phyloP scores from a whole-genome alignment of 2,797 vertebrate genomes.

The Etheostoma nigrum region DNA sequence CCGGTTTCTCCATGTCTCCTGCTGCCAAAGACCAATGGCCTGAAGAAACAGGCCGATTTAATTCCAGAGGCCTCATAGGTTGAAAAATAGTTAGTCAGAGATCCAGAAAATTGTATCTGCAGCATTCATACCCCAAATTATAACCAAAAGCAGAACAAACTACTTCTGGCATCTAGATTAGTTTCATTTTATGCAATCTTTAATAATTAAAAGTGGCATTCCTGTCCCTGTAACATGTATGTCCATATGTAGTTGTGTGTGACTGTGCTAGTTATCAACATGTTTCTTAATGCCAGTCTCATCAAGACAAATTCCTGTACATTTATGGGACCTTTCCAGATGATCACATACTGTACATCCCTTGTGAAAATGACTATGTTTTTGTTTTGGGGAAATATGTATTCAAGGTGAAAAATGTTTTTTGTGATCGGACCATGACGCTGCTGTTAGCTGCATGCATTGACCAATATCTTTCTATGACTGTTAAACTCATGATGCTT shows the following conservation, averaged over 20 bases:
- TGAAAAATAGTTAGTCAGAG: not conserved
- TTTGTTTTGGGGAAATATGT: not conserved
- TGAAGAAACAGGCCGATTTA: not conserved
- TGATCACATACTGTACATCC: not conserved
- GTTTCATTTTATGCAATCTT: not conserved
- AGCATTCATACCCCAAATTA: not conserved
- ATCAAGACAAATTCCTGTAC: constrained; percentile 5
- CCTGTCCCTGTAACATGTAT: not conserved
- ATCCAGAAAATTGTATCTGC: not conserved
- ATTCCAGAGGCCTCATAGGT: not conserved
- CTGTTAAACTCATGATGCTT: not conserved
- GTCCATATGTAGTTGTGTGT: not conserved
- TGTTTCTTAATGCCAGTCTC: constrained; percentile 1
- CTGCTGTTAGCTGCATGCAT: not conserved
- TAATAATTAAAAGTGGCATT: not conserved
- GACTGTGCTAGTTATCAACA: not conserved
- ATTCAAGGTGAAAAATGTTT: not conserved
- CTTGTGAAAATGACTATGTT: not conserved
- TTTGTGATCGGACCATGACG: not conserved
- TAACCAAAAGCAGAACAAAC: not conserved
- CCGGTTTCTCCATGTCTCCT: constrained; percentile 39
- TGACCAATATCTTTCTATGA: not conserved
- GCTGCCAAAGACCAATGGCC: not conserved
- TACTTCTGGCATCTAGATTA: not conserved
- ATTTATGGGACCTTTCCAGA: constrained; percentile 9